Evolutionary conservation across 2,888 invertebrate species (phyloP).

Genomic region (Coelopa pilipes): DNA sequence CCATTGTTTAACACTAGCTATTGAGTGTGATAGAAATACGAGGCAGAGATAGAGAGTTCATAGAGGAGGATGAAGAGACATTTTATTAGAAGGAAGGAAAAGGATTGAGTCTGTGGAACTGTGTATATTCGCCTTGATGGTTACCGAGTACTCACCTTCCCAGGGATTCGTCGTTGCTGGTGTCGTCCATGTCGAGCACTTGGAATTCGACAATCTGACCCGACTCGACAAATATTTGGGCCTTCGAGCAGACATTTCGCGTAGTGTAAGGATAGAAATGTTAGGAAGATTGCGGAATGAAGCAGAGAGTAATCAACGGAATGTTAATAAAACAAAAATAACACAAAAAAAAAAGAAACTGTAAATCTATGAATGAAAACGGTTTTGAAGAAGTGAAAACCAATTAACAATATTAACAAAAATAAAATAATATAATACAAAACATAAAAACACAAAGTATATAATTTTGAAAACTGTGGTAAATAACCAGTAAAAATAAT

Average conservation of each 20-base stretch:
- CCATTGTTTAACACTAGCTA: too few species aligned
- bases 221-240: constrained; percentile 64
- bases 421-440: constrained; percentile 14
- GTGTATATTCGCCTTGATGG: constrained; percentile 1
- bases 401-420: background rate
- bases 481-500: background rate
- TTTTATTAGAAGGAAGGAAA: background rate
- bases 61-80: constrained; percentile 21
- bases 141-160: constrained; percentile 78
- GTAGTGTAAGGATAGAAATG: constrained; percentile 34
- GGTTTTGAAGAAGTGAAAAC: background rate
- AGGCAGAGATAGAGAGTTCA: constrained; percentile 17
- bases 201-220: constrained; percentile 70
- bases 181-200: constrained; percentile 90
- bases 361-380: background rate
- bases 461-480: constrained; percentile 17
- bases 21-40: background rate
- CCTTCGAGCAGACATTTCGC: constrained; percentile 51
- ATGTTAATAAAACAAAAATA: constrained; percentile 41
- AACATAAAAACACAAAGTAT: background rate
- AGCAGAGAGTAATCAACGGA: constrained; percentile 45
- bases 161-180: constrained; percentile 88
- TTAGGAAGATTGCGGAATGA: constrained; percentile 42
- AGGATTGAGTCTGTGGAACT: constrained; percentile 10
- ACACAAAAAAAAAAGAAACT: constrained; percentile 53